Conservation (phyloP, 2,113 vertebrate species). For the Alligator mississippiensis region DNA sequence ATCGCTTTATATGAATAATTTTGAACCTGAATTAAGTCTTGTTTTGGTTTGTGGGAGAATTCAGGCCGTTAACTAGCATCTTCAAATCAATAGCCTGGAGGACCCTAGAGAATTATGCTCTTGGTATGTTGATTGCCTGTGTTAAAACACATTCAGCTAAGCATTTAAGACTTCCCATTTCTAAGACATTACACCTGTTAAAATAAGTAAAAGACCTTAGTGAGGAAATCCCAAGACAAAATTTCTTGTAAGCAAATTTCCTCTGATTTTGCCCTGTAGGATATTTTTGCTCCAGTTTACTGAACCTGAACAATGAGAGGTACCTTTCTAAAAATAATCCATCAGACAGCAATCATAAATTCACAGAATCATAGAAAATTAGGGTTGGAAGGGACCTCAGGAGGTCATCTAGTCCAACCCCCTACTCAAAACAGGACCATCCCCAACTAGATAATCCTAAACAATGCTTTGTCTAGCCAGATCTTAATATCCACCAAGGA, state of each 20-base stretch:
- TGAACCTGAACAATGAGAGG: not conserved
- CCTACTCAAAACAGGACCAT: not conserved
- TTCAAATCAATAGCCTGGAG: not conserved
- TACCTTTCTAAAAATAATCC: rapidly evolving
- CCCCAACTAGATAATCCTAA: too few relatives aligned
- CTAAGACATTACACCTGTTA: not conserved
- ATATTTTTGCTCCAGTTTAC: not conserved
- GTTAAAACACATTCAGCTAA: not conserved
- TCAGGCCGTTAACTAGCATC: not conserved
- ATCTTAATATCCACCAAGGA: too few relatives aligned
- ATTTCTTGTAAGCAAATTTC: not conserved
- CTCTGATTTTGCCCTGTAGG: not conserved
- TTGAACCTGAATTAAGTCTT: not conserved
- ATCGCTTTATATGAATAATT: not conserved
- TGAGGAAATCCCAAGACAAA: not conserved
- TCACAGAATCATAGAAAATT: rapidly evolving
- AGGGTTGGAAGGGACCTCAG: not conserved
- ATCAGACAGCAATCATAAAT: not conserved
- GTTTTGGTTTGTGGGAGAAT: rapidly evolving
- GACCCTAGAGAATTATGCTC: not conserved
- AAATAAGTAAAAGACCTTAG: not conserved
- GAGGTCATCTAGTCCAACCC: not conserved
- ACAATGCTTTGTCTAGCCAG: too few relatives aligned
- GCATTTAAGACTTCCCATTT: not conserved
- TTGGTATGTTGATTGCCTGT: not conserved